Base-by-base conservation (phyloP, 2,888 invertebrate species). In the Frankliniella fusca region DNA sequence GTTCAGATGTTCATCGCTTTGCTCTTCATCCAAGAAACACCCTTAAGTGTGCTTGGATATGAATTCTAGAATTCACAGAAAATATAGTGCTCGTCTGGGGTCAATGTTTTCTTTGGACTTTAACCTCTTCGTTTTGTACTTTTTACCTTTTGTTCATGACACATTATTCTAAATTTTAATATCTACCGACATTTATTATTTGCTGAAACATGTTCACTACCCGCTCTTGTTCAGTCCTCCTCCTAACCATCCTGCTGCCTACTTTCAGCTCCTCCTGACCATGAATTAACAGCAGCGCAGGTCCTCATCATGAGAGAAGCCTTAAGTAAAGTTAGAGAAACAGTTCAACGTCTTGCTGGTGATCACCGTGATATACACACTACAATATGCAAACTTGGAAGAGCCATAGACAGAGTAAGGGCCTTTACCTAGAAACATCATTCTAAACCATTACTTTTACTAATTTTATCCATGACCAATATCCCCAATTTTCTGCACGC, bases 311-410 rank as follows among this genome's bases (percentile, higher is more conserved):
- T 97, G 80, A 92, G 92, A 85, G 94, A 95, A 84, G 91, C 94
- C 20, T 91, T 96, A 87, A 90, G 91, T 80, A 93, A 94, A 87
- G 93, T 95, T 65, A 94, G 95, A 86, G 95, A 96, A 86, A 93
- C 94, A 48, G 92, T 96, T 0, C 93, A 94, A 84, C 92, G 94
- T 87, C 90, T 97, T 85, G 94, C 96, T 0, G 92, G 94, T 83
- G 97, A 97, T 89, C 96, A 96, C 87, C 91, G 95, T 85, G 91
- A 91, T 83, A 89, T 96, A 23, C 97, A 97, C 87, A 92, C 93
- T 85, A 91, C 93, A 9, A 91, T 92, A 8, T 98, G 98, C 0
- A 95, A 97, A 90, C 96, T 98, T 81, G 99, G 99, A 81, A 99
- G 98, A 90, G 94, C 96, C 0, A 96, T 99, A 85, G 99, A 99